Conservation (phyloP, 2,888 invertebrate species). For the Theristus sp. region DNA sequence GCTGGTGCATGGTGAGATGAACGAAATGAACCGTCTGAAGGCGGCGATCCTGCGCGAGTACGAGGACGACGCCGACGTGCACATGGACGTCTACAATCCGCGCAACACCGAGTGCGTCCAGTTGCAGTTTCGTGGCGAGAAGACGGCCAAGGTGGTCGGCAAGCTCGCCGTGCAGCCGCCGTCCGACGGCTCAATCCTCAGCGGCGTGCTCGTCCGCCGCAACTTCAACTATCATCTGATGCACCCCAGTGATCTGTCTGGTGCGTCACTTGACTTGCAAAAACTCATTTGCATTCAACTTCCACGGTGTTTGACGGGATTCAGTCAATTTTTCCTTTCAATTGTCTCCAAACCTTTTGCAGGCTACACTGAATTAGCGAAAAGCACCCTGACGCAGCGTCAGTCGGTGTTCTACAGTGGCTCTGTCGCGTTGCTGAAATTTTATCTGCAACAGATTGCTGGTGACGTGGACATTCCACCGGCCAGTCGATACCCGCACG, state of each 20-base stretch:
- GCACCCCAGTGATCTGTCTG: constrained; percentile 70
- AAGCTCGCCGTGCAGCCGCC: constrained; percentile 64
- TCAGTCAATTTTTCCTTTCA: background rate
- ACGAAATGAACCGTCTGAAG: constrained; percentile 91
- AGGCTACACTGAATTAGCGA: constrained; percentile 88
- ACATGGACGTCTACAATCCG: constrained; percentile 66
- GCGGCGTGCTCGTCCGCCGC: constrained; percentile 81
- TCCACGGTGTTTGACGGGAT: background rate
- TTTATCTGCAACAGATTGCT: constrained; percentile 32
- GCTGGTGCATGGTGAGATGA: constrained; percentile 91
- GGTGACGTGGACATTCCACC: constrained; percentile 27
- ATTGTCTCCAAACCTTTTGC: constrained; percentile 19
- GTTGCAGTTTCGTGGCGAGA: constrained; percentile 85
- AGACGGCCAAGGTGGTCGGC: constrained; percentile 95
- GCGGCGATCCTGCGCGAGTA: constrained; percentile 82
- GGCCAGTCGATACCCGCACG: background rate
- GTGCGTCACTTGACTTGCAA: constrained; percentile 30
- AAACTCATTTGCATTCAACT: background rate
- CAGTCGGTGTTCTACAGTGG: constrained; percentile 73
- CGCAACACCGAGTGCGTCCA: constrained; percentile 80
- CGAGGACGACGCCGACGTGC: constrained; percentile 52
- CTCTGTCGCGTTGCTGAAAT: constrained; percentile 39
- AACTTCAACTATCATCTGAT: constrained; percentile 95
- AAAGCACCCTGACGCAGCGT: constrained; percentile 75
- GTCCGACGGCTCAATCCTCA: constrained; percentile 53